A percentile compares a stretch with the other conserved stretches of the same genome.
phyloP scores from a whole-genome alignment of 2,888 invertebrate genomes.

The Galerucella pusilla region DNA sequence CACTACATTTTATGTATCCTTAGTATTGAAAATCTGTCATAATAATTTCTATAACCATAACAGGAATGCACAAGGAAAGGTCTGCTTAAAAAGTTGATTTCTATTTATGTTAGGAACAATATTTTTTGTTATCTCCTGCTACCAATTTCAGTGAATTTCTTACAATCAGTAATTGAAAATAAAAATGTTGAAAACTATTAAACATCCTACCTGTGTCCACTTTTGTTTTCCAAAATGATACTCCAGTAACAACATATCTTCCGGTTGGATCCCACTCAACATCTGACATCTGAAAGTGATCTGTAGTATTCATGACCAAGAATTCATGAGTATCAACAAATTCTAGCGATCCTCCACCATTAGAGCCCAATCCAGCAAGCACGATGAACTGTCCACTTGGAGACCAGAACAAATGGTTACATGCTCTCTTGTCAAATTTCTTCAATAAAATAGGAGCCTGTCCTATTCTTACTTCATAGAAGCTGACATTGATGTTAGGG shows the following conservation, averaged over 20 bases:
- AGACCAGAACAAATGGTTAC: slow-evolving; percentile 96
- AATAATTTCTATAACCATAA: slow-evolving; percentile 16
- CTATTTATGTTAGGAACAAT: no score
- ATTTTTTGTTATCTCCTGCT: no score
- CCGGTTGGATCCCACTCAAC: slow-evolving; percentile 99
- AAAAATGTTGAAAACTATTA: not conserved
- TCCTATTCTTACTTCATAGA: slow-evolving; percentile 85
- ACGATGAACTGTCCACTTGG: slow-evolving; percentile 96
- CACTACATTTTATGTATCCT: slow-evolving; percentile 35
- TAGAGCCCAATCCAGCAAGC: slow-evolving; percentile 85
- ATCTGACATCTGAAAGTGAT: slow-evolving; percentile 92
- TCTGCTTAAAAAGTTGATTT: no score
- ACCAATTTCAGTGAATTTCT: no score
- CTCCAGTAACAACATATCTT: slow-evolving; percentile 94
- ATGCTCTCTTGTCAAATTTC: slow-evolving; percentile 88
- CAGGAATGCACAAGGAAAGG: slow-evolving; percentile 48
- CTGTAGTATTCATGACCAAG: slow-evolving; percentile 92
- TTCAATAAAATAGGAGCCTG: slow-evolving; percentile 90
- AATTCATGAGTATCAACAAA: slow-evolving; percentile 97
- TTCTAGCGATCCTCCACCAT: slow-evolving; percentile 92
- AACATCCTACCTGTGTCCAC: slow-evolving; percentile 72
- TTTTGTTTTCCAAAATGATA: slow-evolving; percentile 95
- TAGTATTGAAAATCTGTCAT: slow-evolving; percentile 38
- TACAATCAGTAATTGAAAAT: no score
- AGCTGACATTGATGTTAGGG: slow-evolving; percentile 87